A percentile compares a stretch with the other conserved stretches of the same genome.
Conservation (phyloP, 2,797 vertebrate genomes). For the Melanotaenia boesemani region DNA sequence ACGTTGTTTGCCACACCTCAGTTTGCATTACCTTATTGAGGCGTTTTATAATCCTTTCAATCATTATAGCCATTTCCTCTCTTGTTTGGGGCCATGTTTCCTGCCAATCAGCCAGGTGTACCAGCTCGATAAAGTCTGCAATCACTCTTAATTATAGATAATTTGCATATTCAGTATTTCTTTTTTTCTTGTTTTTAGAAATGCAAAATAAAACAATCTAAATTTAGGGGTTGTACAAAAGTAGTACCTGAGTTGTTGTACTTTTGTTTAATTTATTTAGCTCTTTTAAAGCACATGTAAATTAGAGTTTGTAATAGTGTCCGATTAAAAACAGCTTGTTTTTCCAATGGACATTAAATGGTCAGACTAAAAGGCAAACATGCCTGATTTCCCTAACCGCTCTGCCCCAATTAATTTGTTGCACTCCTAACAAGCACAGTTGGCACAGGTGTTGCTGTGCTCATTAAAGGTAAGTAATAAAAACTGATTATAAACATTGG, state of each 20-base stretch:
- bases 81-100: no score
- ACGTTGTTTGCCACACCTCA: no score
- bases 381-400: constrained; percentile 7
- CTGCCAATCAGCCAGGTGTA: no score
- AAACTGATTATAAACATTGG: constrained; percentile 10
- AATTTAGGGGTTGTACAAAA: neutral
- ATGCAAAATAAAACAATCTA: no score
- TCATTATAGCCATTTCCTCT: no score
- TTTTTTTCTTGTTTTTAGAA: no score
- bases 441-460: constrained; percentile 5
- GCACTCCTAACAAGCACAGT: constrained; percentile 1
- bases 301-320: neutral
- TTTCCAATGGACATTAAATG: constrained; percentile 5
- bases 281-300: neutral
- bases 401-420: constrained; percentile 7
- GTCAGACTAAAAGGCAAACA: neutral
- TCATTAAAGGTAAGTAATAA: constrained; percentile 29
- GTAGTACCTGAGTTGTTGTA: neutral
- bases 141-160: no score
- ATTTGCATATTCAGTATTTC: no score
- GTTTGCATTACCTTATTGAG: no score
- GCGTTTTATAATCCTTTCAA: no score
- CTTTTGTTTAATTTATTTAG: neutral
- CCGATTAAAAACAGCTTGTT: neutral
- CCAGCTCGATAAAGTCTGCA: no score